Evolutionary conservation across 92 coral and sea anemone species (phyloP), one percentile per base, ranked within the genome.

Genomic region (Metridium senile): DNA sequence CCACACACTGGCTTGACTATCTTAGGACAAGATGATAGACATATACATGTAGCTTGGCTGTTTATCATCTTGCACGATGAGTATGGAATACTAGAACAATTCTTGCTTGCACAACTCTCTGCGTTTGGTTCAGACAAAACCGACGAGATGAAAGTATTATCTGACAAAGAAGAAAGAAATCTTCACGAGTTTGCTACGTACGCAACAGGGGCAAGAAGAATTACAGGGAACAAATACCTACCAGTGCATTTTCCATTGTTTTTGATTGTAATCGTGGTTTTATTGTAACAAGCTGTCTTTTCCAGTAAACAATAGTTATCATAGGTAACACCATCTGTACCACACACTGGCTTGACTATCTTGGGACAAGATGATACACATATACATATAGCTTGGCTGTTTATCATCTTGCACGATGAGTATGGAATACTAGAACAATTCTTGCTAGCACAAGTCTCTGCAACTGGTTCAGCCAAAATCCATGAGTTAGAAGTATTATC

Each of bases 1-100:
- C 76, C 76, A 72, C 76, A 72, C 0, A 72, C 76, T 53, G 76
- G 66, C 0, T 54, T 59, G 19, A 52, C 27, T 51, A 51, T 26
- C 62, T 70, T 30, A 25, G 76, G 0, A 54, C 76, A 72, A 9
- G 65, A 61, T 18, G 32, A 10, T 26, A 29, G 66, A 61, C 66
- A 61, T 10, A 61, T 29, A 26, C 66, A 61, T 8, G 66, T 61
- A 7, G 66, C 28, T 61, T 61, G 29, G 66, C 19, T 61, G 33
- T 23, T 9, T 7, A 61, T 26, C 66, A 61, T 23, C 33, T 61
- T 22, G 22, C 66, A 61, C 1, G 32, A 11, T 7, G 66, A 61
- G 66, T 61, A 61, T 1, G 66, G 66, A 21, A 61, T 21, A 27
- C 31, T 23, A 8, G 66, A 21, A 26, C 66, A 61, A 29, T 61